These are phyloP conservation scores for Ciona savignyi DNA, from an alignment of 23 tunicate genomes.

Conservation along the genomic window DNA sequence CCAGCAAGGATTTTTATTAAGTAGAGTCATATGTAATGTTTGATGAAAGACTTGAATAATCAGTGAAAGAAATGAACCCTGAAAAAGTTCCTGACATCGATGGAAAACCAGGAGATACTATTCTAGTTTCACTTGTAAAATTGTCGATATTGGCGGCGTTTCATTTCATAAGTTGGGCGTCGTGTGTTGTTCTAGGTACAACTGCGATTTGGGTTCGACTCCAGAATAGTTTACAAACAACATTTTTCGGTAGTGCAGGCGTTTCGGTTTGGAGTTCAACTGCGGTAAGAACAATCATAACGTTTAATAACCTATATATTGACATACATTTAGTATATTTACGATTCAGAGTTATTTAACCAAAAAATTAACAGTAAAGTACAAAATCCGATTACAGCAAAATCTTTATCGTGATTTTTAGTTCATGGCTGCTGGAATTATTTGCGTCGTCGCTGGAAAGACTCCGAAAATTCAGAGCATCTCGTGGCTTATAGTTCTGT, in stretches of 20 bases:
- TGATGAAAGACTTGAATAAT: no score
- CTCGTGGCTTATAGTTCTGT: background rate
- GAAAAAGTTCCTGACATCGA: no score
- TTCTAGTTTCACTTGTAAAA: background rate
- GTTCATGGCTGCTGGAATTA: constrained; percentile 16
- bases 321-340: no score
- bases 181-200: background rate
- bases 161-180: background rate
- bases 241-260: constrained; percentile 19
- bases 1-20: no score
- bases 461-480: background rate
- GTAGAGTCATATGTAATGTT: no score
- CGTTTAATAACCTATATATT: no score
- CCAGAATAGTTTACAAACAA: background rate
- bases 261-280: constrained; percentile 16
- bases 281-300: constrained; percentile 20
- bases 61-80: no score
- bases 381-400: no score
- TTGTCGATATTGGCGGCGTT: background rate
- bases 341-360: no score
- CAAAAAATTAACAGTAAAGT: no score
- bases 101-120: background rate
- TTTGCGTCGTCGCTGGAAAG: constrained; percentile 7
- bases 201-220: background rate
- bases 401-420: no score